These are phyloP conservation scores for Chrysochloris asiatica DNA, from an alignment of 2,113 vertebrate species.

Conservation along the genomic window DNA sequence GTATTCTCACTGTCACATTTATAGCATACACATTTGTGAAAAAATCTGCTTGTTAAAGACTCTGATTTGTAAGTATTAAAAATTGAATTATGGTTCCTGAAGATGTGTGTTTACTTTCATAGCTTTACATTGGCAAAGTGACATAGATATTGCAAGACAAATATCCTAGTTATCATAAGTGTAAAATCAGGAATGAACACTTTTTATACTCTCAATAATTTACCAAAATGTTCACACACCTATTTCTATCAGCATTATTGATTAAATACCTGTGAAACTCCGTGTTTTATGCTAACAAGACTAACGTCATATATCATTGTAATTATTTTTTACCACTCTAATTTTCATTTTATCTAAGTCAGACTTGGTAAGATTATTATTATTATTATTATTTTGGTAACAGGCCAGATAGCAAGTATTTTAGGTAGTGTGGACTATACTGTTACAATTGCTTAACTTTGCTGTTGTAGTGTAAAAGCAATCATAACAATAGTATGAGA, in stretches of 20 bases:
- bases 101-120: constrained; percentile 42
- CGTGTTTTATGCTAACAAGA: constrained; percentile 17
- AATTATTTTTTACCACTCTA: not conserved
- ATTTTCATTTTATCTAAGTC: constrained; percentile 19
- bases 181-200: not conserved
- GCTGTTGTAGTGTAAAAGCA: not conserved
- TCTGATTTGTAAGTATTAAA: constrained; percentile 60
- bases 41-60: constrained; percentile 68
- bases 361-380: not conserved
- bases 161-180: not conserved
- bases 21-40: constrained; percentile 49
- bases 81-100: constrained; percentile 43
- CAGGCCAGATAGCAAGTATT: not conserved
- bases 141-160: not conserved
- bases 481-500: too few species aligned
- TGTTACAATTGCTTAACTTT: not conserved
- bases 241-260: constrained; percentile 16
- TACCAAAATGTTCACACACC: not conserved
- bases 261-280: too few species aligned
- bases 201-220: not conserved
- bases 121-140: not conserved
- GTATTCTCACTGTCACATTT: constrained; percentile 59
- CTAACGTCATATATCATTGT: not conserved
- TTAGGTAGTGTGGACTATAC: not conserved
- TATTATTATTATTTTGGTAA: not conserved